Base-by-base conservation (phyloP, 2,113 vertebrate genomes). In the Tragelaphus strepsiceros region DNA sequence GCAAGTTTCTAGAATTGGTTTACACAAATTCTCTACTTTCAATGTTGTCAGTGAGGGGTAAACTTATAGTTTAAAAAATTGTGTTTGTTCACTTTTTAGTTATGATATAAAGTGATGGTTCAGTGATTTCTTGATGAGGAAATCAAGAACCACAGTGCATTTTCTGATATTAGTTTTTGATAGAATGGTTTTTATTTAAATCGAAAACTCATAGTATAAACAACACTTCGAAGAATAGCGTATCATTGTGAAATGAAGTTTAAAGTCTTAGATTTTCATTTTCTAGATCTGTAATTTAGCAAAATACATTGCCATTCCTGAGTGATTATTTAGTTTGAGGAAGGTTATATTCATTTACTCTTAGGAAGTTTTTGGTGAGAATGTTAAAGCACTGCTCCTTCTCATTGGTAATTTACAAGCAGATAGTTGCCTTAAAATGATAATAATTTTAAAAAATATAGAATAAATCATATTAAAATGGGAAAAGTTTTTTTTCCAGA, bases 211-310 rank as follows among this genome's bases (percentile, higher is more conserved):
- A 49, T 4, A 86, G 32, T 53, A 49, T 71, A 87, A 83, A 93
- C 1, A 12, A 21, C 22, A 62, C n/a, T 95, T 80, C 30, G n/a
- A 87, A 95, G 67, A 80, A 28, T 21, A 71, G 39, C 30, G 6
- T 54, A 51, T 86, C 64, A 62, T 87, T 46, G 54, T 51, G 71
- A 94, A 93, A 96, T 67, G 62, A 88, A 95, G 51, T 64, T 86
- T 90, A 51, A 64, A 53, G 17, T 82, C 58, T 16, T 58, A 35
- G 84, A 22, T 64, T 96, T 96, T 90, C 77, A 80, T 95, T 89
- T 91, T 56, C n/a, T 80, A 64, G 46, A 35, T 92, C 64, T 96
- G 94, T 61, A 95, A 91, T 97, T 93, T 82, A 93, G 54, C 24
- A 94, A 77, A 58, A 35, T 17, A 43, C 6, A 54, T 14, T 30